These are phyloP conservation scores for Drosophila lowei DNA, from an alignment of 1,140 invertebrate genomes.

Conservation along the genomic window DNA sequence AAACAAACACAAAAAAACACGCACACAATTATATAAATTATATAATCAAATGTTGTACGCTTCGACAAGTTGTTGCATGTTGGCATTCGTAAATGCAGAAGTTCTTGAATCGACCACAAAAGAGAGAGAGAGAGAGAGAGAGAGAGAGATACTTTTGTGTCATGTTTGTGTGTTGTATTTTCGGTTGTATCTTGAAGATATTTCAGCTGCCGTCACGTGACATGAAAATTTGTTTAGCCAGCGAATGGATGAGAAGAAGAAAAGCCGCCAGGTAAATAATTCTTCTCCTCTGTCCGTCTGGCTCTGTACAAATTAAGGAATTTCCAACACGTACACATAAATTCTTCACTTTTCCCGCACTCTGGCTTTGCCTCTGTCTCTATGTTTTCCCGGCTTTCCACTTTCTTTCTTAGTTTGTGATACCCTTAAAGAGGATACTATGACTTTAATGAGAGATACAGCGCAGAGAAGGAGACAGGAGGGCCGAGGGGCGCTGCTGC, in stretches of 20 bases:
- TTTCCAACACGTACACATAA: conserved; percentile 69
- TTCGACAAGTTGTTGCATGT: conserved; percentile 18
- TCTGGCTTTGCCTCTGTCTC: conserved; percentile 5
- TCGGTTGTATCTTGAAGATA: conserved; percentile 14
- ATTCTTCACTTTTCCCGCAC: conserved; percentile 46
- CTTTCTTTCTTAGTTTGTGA: conserved; percentile 26
- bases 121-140: neutral
- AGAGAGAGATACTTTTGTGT: neutral
- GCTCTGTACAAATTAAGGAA: conserved; percentile 61
- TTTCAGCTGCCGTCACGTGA: conserved; percentile 68
- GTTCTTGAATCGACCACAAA: conserved; percentile 27
- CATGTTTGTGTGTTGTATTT: conserved; percentile 15
- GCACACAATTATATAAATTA: conserved; percentile 63
- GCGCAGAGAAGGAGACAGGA: too few relatives aligned
- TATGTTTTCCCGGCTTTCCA: conserved; percentile 23
- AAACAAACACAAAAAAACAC: neutral
- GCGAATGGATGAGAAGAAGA: conserved; percentile 10
- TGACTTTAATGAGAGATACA: too few relatives aligned
- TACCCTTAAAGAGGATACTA: too few relatives aligned
- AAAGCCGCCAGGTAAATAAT: conserved; percentile 62
- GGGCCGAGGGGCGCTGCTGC: too few relatives aligned
- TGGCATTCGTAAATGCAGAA: conserved; percentile 15
- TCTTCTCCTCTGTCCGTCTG: conserved; percentile 7
- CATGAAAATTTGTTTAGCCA: conserved; percentile 52
- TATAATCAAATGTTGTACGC: conserved; percentile 57